Percentiles rank a stretch among this genome's conserved stretches.
Conservation (phyloP, 2,797 vertebrate species). For the Sebastes trivittatus region DNA sequence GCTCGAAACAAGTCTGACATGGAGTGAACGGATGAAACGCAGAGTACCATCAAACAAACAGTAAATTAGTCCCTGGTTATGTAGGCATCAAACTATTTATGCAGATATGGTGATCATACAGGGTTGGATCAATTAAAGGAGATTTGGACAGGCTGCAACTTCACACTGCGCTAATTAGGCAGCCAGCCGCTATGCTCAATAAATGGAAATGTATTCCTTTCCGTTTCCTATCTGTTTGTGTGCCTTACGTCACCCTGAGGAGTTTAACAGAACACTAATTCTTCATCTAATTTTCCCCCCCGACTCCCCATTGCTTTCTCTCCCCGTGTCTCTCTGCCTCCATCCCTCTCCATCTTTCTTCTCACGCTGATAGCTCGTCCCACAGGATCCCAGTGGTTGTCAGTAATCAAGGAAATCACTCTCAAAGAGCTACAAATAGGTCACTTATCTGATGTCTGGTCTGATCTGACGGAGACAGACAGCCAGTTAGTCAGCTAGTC, state of each 20-base stretch:
- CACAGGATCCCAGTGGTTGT: slow-evolving; percentile 73
- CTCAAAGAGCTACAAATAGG: slow-evolving; percentile 78
- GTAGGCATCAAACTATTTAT: slow-evolving; percentile 55
- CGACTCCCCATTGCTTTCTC: slow-evolving; percentile 41
- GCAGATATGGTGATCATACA: slow-evolving; percentile 47
- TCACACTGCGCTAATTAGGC: slow-evolving; percentile 71
- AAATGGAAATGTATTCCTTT: slow-evolving; percentile 68
- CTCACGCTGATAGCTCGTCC: slow-evolving; percentile 72
- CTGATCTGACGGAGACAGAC: slow-evolving; percentile 72
- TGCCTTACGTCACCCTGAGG: slow-evolving; percentile 55
- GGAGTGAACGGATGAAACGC: slow-evolving; percentile 19
- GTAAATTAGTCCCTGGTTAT: slow-evolving; percentile 45
- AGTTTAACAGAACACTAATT: slow-evolving; percentile 70
- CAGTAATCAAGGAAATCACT: slow-evolving; percentile 81
- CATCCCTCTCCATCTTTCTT: slow-evolving; percentile 56
- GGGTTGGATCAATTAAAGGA: slow-evolving; percentile 66
- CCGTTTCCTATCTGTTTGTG: slow-evolving; percentile 51
- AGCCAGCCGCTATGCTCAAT: slow-evolving; percentile 57
- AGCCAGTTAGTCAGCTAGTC: slow-evolving; percentile 67
- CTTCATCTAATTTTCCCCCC: slow-evolving; percentile 67
- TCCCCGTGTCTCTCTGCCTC: slow-evolving; percentile 37
- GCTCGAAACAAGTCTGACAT: neutral
- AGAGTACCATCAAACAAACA: slow-evolving; percentile 35
- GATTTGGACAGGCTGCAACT: slow-evolving; percentile 65
- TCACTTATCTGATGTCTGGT: slow-evolving; percentile 79